Conservation (phyloP, 2,113 vertebrate genomes). For the Conger conger region DNA sequence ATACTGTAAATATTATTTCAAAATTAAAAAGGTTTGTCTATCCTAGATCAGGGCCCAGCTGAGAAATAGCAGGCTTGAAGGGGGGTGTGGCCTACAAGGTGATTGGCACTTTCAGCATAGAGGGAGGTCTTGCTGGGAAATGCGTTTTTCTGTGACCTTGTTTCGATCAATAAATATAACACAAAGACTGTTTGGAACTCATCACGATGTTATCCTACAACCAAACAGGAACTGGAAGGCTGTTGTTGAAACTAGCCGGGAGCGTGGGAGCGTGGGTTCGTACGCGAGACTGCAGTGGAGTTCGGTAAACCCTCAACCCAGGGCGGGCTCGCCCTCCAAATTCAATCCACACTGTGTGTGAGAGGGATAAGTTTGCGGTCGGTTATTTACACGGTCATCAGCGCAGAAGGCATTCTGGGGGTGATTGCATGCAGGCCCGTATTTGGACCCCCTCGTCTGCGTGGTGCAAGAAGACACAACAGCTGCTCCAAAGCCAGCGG, state of each 20-base stretch:
- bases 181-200: background rate
- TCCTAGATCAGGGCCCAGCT: background rate
- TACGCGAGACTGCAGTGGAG: background rate
- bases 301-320: background rate
- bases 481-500: conserved; percentile 35
- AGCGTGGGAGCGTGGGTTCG: background rate
- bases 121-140: no score
- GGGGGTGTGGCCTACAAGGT: no score
- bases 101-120: no score
- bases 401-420: conserved; percentile 35
- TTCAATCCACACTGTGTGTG: conserved; percentile 37
- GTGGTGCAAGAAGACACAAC: conserved; percentile 27
- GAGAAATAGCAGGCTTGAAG: background rate
- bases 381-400: conserved; percentile 44
- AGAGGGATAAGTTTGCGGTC: conserved; percentile 40
- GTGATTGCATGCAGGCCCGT: conserved; percentile 26
- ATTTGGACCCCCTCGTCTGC: conserved; percentile 34
- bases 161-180: no score
- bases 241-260: background rate
- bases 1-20: no score
- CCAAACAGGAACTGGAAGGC: background rate
- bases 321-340: conserved; percentile 32
- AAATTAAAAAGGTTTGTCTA: background rate
- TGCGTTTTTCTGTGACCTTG: no score
- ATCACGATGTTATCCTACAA: background rate